Evolutionary conservation across 2,113 vertebrate genomes (phyloP), one percentile per base, ranked within the genome.

Genomic region (Calyptommatus sinebrachiatus): DNA sequence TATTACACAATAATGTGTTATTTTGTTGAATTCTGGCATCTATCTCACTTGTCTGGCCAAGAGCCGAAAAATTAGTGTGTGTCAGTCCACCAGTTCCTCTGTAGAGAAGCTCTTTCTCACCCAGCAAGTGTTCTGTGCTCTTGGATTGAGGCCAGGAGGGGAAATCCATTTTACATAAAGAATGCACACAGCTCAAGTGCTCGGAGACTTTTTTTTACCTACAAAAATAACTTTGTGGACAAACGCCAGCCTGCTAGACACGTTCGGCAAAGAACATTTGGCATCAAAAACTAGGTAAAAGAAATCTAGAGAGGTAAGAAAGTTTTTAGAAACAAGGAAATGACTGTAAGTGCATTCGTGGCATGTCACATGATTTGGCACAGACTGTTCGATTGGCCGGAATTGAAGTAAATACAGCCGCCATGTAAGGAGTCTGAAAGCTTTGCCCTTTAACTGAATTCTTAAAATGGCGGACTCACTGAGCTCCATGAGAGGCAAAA

Each of bases 81-180:
- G 94, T 96, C 94, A 95, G 94, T 95, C 94, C 95, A 94, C 94
- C 93, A 93, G 95, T 94, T 94, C 91, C 91, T 95, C 93, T 87
- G 92, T 92, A 93, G 93, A 93, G 92, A 92, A 90, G 92, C 92
- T 90, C 94, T 96, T 94, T 95, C 93, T 95, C 93, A 88, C 94
- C 95, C 94, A 93, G 95, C 91, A 85, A 93, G 92, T 90, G 93
- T 88, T 94, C 94, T 53, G 91, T 84, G 84, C 91, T 95, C 91
- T 94, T 97, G 96, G 97, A 95, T 90, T 24, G 21, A 22, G 90
- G 96, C 97, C 97, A 97, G 90, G 92, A 92, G 96, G 96, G 96
- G 97, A 97, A 97, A 96, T 96, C 97, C 96, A 97, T 96, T 96
- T 97, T 95, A 96, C 96, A 97, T 96, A 96, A 96, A 97, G 96